Percentiles rank a stretch among this genome's conserved stretches.
These are phyloP conservation scores for Andricus quercusramuli DNA, from an alignment of 2,888 invertebrate genomes.

Conservation along the genomic window DNA sequence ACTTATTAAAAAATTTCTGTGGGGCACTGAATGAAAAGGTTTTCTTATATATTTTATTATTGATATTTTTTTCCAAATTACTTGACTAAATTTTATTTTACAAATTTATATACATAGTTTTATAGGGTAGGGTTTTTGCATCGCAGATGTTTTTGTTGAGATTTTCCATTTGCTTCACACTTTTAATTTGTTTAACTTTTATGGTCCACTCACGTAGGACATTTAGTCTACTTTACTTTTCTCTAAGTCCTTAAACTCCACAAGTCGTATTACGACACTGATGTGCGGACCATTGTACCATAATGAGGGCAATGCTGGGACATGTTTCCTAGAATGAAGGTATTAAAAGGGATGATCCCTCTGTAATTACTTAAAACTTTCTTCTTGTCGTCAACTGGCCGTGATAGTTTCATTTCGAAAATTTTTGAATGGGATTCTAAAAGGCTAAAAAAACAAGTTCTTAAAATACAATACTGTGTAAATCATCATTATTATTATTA, in stretches of 20 bases:
- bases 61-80: too few relatives aligned
- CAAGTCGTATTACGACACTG: neutral
- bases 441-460: neutral
- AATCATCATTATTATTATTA: neutral
- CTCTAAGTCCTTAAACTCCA: neutral
- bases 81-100: too few relatives aligned
- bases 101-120: too few relatives aligned
- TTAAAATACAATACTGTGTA: too few relatives aligned
- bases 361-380: neutral
- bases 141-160: too few relatives aligned
- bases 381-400: neutral
- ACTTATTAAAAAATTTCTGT: too few relatives aligned
- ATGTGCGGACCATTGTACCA: neutral
- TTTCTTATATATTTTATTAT: neutral
- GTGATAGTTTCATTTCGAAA: neutral
- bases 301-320: neutral
- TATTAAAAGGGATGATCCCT: neutral
- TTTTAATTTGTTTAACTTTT: neutral
- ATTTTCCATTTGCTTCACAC: neutral
- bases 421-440: neutral
- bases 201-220: neutral
- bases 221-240: slow-evolving; percentile 1
- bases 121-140: too few relatives aligned
- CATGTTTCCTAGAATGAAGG: neutral
- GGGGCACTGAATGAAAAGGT: too few relatives aligned